A percentile compares a stretch with the other conserved stretches of the same genome.
These are phyloP conservation scores for Cacoxenus indagator DNA, from an alignment of 2,888 invertebrate species.

Conservation along the genomic window DNA sequence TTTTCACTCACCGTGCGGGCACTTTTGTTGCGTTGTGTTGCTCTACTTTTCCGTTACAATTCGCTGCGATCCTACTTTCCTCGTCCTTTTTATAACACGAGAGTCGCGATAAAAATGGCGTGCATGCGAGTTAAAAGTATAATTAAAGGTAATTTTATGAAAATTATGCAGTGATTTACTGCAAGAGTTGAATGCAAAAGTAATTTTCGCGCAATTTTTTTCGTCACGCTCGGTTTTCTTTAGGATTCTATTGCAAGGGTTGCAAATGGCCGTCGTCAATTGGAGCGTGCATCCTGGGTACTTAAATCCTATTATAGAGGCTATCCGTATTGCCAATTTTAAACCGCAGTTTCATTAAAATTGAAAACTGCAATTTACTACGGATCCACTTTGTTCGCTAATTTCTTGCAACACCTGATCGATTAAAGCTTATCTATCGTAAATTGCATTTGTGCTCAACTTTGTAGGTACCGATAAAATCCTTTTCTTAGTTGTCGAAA, in stretches of 20 bases:
- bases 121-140: slow-evolving; percentile 12
- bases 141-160: slow-evolving; percentile 48
- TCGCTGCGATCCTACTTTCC: slow-evolving; percentile 19
- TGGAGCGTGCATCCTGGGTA: neutral
- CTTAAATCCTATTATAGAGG: too few relatives aligned
- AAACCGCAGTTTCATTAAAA: too few relatives aligned
- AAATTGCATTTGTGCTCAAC: too few relatives aligned
- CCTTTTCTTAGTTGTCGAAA: slow-evolving; percentile 18
- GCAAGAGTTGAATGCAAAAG: neutral
- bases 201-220: neutral
- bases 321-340: too few relatives aligned
- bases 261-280: slow-evolving; percentile 35
- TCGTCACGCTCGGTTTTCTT: neutral
- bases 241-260: neutral
- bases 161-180: slow-evolving; percentile 61
- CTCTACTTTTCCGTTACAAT: slow-evolving; percentile 25
- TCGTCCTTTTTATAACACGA: slow-evolving; percentile 45
- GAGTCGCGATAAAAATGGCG: slow-evolving; percentile 3
- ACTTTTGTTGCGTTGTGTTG: slow-evolving; percentile 32
- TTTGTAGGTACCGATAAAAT: neutral
- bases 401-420: too few relatives aligned
- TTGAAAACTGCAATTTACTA: too few relatives aligned
- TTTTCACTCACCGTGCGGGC: neutral
- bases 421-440: too few relatives aligned
- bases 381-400: too few relatives aligned